A percentile compares a stretch with the other conserved stretches of the same genome.
Conservation (phyloP, 2,888 invertebrate genomes). For the Cosmia trapezina region DNA sequence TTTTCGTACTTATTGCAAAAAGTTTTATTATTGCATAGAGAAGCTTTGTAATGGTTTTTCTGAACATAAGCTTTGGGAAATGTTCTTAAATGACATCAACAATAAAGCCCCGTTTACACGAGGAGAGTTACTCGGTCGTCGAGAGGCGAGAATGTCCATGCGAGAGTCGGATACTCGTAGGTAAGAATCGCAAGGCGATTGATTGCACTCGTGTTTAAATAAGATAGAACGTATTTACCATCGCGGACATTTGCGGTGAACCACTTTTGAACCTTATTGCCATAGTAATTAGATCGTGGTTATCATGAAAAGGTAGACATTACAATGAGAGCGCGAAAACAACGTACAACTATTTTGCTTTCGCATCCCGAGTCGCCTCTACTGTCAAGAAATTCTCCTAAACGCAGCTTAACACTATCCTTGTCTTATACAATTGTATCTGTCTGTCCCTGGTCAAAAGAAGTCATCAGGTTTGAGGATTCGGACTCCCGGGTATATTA, state of each 20-base stretch:
- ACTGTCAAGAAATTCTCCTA: neutral
- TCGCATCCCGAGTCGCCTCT: neutral
- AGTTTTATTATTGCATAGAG: conserved; percentile 14
- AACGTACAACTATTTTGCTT: neutral
- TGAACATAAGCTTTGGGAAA: conserved; percentile 2
- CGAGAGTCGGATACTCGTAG: neutral
- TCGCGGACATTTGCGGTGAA: too few relatives aligned
- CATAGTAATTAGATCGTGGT: too few relatives aligned
- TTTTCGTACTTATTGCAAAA: conserved; percentile 29
- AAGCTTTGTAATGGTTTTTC: conserved; percentile 16
- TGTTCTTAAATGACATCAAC: conserved; percentile 1
- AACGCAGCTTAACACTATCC: neutral
- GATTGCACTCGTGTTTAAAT: neutral
- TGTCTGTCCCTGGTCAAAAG: conserved; percentile 13
- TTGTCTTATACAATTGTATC: neutral
- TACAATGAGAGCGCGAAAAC: neutral
- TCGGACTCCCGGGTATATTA: conserved; percentile 32
- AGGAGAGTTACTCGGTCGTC: neutral
- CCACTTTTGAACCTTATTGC: too few relatives aligned
- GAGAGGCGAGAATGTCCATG: neutral
- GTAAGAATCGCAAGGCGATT: neutral
- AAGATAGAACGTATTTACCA: neutral
- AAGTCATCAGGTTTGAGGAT: conserved; percentile 36
- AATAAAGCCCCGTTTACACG: conserved; percentile 2
- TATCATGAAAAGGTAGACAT: neutral